phyloP scores from a whole-genome alignment of 2,888 invertebrate genomes.

The Xylota segnis region DNA sequence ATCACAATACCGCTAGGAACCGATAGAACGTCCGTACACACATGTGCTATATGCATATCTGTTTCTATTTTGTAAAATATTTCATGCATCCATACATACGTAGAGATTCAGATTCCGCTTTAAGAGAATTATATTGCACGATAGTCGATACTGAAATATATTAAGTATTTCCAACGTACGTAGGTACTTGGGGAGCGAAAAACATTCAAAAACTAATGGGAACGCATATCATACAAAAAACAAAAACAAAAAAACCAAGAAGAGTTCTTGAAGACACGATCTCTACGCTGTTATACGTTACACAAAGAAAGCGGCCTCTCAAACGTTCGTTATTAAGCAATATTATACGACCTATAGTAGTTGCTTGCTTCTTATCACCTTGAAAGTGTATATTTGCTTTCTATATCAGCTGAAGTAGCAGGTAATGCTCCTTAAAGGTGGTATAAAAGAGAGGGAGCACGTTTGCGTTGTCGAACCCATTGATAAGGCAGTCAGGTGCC shows the following conservation, averaged over 20 bases:
- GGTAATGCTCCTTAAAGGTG: conserved; percentile 53
- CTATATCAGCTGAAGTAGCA: conserved; percentile 71
- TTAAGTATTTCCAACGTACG: not conserved
- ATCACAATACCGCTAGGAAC: not conserved
- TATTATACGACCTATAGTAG: conserved; percentile 31
- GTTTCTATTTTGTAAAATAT: conserved; percentile 7
- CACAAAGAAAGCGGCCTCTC: conserved; percentile 63
- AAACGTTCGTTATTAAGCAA: conserved; percentile 60
- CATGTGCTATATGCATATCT: not conserved
- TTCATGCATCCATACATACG: not conserved
- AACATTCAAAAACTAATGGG: conserved; percentile 7
- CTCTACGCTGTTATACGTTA: conserved; percentile 30
- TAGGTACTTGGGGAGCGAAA: not conserved
- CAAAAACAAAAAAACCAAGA: not conserved
- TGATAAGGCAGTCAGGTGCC: conserved; percentile 58
- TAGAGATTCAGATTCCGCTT: not conserved
- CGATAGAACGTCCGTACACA: conserved; percentile 2
- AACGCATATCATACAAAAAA: conserved; percentile 16
- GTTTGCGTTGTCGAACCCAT: conserved; percentile 66
- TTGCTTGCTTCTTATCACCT: conserved; percentile 62
- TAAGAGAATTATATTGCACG: conserved; percentile 3
- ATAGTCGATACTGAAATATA: conserved; percentile 8
- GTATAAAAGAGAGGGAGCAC: conserved; percentile 60
- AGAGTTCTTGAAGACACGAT: conserved; percentile 33
- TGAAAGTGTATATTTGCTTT: conserved; percentile 65